Percentiles rank a stretch among this genome's conserved stretches.
Evolutionary conservation across 2,113 vertebrate species (phyloP).

Genomic region (Colistium nudipinnis): DNA sequence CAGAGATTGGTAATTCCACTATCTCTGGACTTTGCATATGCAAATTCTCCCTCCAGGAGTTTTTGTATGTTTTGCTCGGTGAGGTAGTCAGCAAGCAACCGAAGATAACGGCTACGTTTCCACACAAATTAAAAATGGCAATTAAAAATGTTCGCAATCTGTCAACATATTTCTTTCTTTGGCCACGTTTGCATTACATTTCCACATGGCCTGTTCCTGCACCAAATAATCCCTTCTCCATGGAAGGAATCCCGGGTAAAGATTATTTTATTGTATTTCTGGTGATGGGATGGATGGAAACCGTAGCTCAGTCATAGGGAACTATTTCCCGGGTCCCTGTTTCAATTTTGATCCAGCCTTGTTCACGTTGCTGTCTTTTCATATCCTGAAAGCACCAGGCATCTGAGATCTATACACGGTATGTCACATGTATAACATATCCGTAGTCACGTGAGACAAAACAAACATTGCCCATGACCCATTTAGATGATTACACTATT

Average conservation of each 20-base stretch:
- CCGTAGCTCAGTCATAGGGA: too few relatives aligned
- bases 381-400: too few relatives aligned
- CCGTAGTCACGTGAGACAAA: too few relatives aligned
- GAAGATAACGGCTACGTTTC: constrained; percentile 44
- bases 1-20: constrained; percentile 48
- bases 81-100: constrained; percentile 63
- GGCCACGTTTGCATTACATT: constrained; percentile 8
- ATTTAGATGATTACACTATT: too few relatives aligned
- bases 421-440: too few relatives aligned
- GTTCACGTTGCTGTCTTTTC: too few relatives aligned
- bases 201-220: background rate
- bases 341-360: too few relatives aligned
- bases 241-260: background rate
- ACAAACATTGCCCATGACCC: too few relatives aligned
- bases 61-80: constrained; percentile 19
- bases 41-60: constrained; percentile 49
- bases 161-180: constrained; percentile 18
- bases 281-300: background rate
- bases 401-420: too few relatives aligned
- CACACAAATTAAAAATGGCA: constrained; percentile 4
- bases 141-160: constrained; percentile 42
- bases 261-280: constrained; percentile 1
- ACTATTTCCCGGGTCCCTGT: too few relatives aligned
- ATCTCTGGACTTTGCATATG: constrained; percentile 63
- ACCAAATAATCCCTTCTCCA: constrained; percentile 6